phyloP scores from a whole-genome alignment of 2,113 vertebrate species.

The Mastomys natalensis region DNA sequence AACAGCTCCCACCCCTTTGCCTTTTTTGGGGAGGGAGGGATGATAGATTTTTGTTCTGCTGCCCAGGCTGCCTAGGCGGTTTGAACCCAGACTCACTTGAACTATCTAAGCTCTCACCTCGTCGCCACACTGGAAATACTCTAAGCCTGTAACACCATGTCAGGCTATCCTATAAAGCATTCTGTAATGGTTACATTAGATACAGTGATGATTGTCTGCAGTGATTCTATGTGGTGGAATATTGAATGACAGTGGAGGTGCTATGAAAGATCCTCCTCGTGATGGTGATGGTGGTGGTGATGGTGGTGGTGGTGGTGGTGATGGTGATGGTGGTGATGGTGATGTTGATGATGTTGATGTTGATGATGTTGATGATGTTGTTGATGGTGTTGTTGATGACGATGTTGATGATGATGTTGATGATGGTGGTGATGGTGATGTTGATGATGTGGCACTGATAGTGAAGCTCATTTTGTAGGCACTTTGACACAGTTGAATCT shows the following conservation, averaged over 20 bases:
- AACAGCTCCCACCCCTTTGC: neutral
- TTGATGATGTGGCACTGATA: neutral
- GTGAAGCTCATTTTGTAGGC: slow-evolving; percentile 26
- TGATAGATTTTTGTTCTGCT: neutral
- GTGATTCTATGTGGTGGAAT: slow-evolving; percentile 30
- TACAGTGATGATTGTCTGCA: neutral
- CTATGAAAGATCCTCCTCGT: neutral
- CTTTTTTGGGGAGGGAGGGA: too few relatives aligned
- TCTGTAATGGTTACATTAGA: slow-evolving; percentile 12
- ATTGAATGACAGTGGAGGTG: neutral
- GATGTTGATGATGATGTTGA: neutral
- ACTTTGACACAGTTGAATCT: neutral
- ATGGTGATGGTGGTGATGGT: neutral
- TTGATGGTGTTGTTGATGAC: neutral
- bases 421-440: neutral
- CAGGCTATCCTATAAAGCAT: neutral
- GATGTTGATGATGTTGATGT: neutral
- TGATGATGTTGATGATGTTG: neutral
- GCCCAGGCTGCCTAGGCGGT: neutral
- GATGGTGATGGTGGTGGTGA: neutral
- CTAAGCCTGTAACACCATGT: neutral
- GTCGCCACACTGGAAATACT: neutral
- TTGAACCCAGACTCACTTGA: neutral
- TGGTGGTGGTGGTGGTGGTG: neutral
- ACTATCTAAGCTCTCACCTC: neutral